Evolutionary conservation across 1,140 invertebrate genomes (phyloP).

Genomic region (Portunus trituberculatus): DNA sequence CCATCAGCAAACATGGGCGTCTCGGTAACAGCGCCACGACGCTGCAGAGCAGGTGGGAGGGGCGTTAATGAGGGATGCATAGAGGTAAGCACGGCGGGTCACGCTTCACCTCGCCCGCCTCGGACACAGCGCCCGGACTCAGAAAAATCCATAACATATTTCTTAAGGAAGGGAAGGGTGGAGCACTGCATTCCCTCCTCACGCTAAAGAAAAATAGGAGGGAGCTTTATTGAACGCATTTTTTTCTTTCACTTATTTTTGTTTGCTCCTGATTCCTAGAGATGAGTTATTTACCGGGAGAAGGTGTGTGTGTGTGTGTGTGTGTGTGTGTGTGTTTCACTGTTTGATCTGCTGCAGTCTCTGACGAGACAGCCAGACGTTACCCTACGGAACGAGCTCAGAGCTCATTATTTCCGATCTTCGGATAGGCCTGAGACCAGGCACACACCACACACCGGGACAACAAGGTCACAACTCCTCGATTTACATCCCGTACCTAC

Average conservation of each 20-base stretch:
- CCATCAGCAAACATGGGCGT: neutral
- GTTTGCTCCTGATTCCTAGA: neutral
- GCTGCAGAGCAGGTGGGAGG: neutral
- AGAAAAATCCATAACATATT: constrained; percentile 64
- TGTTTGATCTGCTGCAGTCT: no score
- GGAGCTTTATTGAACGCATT: neutral
- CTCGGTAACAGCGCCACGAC: neutral
- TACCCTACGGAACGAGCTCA: no score
- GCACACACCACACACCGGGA: no score
- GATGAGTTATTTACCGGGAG: neutral
- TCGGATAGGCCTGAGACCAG: no score
- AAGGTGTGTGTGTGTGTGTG: neutral
- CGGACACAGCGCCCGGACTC: constrained; percentile 1
- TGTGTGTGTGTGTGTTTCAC: neutral
- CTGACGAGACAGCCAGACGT: no score
- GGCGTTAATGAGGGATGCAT: neutral
- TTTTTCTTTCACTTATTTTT: constrained; percentile 29
- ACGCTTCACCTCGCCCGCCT: neutral
- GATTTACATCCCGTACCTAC: no score
- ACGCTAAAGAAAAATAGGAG: neutral
- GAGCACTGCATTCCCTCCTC: constrained; percentile 24
- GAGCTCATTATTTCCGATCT: no score
- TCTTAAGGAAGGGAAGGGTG: constrained; percentile 61
- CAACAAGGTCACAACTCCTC: no score
- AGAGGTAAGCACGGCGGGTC: constrained; percentile 18